Conservation (phyloP, 30 jellyfish, hydroid and myxozoan genomes). For the Turritopsis dohrnii region DNA sequence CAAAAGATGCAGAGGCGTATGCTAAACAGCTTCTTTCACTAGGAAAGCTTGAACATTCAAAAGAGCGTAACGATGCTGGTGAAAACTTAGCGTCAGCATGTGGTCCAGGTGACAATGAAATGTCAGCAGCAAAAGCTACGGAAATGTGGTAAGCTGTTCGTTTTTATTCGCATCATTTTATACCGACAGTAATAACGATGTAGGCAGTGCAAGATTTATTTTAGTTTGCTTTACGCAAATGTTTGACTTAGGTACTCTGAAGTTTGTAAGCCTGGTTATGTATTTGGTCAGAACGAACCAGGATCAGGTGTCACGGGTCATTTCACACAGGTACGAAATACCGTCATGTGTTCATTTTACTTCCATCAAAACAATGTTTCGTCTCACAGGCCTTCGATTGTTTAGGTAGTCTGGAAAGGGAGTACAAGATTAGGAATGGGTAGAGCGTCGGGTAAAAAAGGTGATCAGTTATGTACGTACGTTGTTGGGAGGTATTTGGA, state of each 20-base stretch:
- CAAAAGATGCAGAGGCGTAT: slow-evolving; percentile 65
- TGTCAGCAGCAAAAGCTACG: slow-evolving; percentile 87
- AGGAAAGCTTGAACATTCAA: slow-evolving; percentile 71
- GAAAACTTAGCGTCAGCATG: slow-evolving; percentile 91
- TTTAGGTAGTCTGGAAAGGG: slow-evolving; percentile 91
- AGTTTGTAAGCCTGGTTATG: slow-evolving; percentile 89
- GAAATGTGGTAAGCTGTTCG: slow-evolving; percentile 53
- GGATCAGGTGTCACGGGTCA: slow-evolving; percentile 58
- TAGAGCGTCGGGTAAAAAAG: slow-evolving; percentile 42
- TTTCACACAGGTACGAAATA: slow-evolving; percentile 59
- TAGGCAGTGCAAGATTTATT: too few relatives aligned
- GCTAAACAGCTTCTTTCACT: slow-evolving; percentile 64
- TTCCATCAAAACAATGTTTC: background rate
- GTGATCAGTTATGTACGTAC: slow-evolving; percentile 62
- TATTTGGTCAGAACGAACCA: slow-evolving; percentile 46
- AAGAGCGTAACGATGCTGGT: slow-evolving; percentile 47
- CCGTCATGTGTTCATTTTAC: background rate
- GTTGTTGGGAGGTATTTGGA: slow-evolving; percentile 75
- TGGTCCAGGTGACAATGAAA: slow-evolving; percentile 44
- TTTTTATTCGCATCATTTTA: background rate
- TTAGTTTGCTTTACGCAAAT: too few relatives aligned
- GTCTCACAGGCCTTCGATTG: background rate
- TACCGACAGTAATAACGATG: too few relatives aligned
- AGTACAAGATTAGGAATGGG: slow-evolving; percentile 83
- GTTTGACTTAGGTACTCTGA: slow-evolving; percentile 71